Conservation (phyloP, 2,113 vertebrate species). For the Zosterops hypoxanthus region DNA sequence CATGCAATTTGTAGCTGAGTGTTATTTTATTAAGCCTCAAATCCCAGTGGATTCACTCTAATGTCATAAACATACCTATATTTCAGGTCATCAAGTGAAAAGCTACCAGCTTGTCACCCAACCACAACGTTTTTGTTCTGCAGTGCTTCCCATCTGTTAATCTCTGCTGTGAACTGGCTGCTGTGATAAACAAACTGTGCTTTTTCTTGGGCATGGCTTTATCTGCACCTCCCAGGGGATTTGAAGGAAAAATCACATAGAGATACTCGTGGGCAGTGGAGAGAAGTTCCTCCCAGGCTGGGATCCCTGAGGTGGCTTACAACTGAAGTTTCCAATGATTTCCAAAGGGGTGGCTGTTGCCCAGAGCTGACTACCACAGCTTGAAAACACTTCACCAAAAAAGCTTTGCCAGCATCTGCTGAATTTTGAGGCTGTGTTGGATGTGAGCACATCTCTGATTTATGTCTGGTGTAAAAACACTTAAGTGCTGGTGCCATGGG, state of each 20-base stretch:
- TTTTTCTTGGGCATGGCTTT: neutral
- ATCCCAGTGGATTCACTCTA: neutral
- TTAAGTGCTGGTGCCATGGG: rapidly evolving
- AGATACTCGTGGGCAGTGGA: rapidly evolving
- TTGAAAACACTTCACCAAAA: neutral
- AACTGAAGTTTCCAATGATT: neutral
- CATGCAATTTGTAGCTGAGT: neutral
- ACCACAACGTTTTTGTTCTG: neutral
- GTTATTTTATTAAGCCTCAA: neutral
- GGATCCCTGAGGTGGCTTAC: neutral
- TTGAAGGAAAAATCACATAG: neutral
- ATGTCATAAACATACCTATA: neutral
- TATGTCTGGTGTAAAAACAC: neutral
- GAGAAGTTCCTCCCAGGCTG: neutral
- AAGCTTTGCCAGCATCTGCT: neutral
- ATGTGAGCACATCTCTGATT: neutral
- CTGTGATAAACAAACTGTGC: neutral
- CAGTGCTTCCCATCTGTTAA: neutral
- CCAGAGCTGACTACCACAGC: neutral
- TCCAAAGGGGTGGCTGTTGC: neutral
- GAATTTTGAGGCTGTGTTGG: neutral
- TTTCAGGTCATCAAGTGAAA: neutral
- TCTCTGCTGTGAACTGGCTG: neutral
- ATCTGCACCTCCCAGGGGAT: neutral
- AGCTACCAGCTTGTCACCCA: neutral